Conservation (phyloP, 2,888 invertebrate genomes). For the Cheilosia grossa region DNA sequence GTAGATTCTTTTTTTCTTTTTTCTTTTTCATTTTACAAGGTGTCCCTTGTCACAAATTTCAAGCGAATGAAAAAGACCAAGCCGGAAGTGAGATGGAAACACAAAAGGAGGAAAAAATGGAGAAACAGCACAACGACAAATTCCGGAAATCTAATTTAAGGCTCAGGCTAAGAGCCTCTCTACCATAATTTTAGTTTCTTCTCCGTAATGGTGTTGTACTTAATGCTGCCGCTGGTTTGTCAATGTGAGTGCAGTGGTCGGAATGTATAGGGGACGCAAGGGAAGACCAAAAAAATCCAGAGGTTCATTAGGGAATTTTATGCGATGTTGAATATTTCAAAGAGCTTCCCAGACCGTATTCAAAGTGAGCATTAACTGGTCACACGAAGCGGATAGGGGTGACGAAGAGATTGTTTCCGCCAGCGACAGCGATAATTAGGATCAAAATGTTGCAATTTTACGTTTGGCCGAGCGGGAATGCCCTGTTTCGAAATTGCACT, state of each 20-base stretch:
- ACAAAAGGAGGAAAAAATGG: conserved; percentile 7
- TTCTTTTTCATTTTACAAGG: conserved; percentile 25
- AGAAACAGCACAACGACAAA: conserved; percentile 48
- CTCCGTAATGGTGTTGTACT: conserved; percentile 68
- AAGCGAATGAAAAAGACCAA: conserved; percentile 33
- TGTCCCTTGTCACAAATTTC: conserved; percentile 50
- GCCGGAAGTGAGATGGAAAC: conserved; percentile 31
- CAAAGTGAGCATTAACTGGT: conserved; percentile 27
- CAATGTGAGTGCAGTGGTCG: background rate
- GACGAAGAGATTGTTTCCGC: background rate
- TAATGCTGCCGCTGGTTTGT: conserved; percentile 35
- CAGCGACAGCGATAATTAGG: background rate
- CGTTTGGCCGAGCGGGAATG: background rate
- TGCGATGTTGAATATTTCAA: conserved; percentile 43
- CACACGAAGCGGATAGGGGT: conserved; percentile 5
- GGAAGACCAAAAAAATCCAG: background rate
- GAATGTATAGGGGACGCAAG: background rate
- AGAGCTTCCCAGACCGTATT: conserved; percentile 8
- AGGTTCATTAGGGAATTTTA: conserved; percentile 58
- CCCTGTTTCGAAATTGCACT: background rate
- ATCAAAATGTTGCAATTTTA: conserved; percentile 1
- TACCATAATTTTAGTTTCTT: conserved; percentile 74
- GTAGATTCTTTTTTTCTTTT: conserved; percentile 21
- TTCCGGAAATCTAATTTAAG: conserved; percentile 76
- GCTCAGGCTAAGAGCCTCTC: conserved; percentile 76